Evolutionary conservation across 2,797 vertebrate genomes (phyloP).

Genomic region (Pseudochirops corinnae): DNA sequence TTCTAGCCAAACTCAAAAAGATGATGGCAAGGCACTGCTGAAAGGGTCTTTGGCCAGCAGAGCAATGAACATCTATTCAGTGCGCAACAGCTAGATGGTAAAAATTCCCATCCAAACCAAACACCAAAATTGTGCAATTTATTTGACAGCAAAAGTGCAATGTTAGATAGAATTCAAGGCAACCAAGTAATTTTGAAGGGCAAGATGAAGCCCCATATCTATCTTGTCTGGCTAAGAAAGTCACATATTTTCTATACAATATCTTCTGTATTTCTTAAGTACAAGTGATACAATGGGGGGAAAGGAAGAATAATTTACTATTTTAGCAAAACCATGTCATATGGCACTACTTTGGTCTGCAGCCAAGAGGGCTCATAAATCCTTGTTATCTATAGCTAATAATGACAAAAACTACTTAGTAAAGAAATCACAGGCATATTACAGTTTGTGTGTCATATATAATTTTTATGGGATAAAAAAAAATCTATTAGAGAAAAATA

Average conservation of each 20-base stretch:
- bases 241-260: neutral
- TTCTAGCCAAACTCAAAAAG: constrained; percentile 51
- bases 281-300: neutral
- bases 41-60: constrained; percentile 68
- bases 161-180: constrained; percentile 58
- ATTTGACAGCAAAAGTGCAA: constrained; percentile 49
- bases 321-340: neutral
- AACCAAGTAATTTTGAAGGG: constrained; percentile 45
- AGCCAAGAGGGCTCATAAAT: constrained; percentile 68
- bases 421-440: constrained; percentile 70
- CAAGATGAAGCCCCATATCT: constrained; percentile 40
- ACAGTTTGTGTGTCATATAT: constrained; percentile 30
- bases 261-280: constrained; percentile 21
- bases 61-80: constrained; percentile 37
- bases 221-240: constrained; percentile 22
- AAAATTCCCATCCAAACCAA: constrained; percentile 50
- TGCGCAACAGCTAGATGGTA: constrained; percentile 31
- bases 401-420: constrained; percentile 56
- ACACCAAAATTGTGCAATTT: constrained; percentile 42
- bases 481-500: constrained; percentile 59
- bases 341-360: constrained; percentile 57
- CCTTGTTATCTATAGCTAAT: constrained; percentile 60
- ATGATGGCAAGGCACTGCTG: constrained; percentile 75
- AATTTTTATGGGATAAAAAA: constrained; percentile 59
- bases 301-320: neutral